Conservation (phyloP, 2,113 vertebrate genomes). For the Gasterosteus aculeatus region DNA sequence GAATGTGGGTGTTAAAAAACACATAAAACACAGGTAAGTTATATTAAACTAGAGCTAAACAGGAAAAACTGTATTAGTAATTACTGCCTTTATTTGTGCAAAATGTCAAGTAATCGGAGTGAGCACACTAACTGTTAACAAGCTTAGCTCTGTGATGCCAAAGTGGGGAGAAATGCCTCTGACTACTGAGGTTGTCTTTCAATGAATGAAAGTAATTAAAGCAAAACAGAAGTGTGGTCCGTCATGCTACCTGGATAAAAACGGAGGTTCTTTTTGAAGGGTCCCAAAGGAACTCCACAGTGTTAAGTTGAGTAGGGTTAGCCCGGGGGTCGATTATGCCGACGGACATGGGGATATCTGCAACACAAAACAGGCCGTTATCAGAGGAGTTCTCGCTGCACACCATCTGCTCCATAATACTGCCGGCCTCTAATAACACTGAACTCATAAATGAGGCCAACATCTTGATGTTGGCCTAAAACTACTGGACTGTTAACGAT, state of each 20-base stretch:
- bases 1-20: neutral
- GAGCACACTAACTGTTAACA: slow-evolving; percentile 16
- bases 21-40: neutral
- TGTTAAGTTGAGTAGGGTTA: slow-evolving; percentile 97
- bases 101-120: slow-evolving; percentile 4
- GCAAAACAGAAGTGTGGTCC: neutral
- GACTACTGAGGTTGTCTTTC: neutral
- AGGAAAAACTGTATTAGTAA: slow-evolving; percentile 14
- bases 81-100: slow-evolving; percentile 3
- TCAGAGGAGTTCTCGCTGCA: slow-evolving; percentile 26
- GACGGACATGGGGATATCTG: slow-evolving; percentile 98
- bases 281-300: slow-evolving; percentile 98
- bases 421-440: neutral
- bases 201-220: slow-evolving; percentile 17
- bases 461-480: neutral
- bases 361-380: slow-evolving; percentile 56
- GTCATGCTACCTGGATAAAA: slow-evolving; percentile 92
- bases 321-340: slow-evolving; percentile 96
- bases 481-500: slow-evolving; percentile 1
- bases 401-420: slow-evolving; percentile 3
- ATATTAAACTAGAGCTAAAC: slow-evolving; percentile 6
- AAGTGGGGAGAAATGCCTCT: neutral
- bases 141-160: slow-evolving; percentile 6
- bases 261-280: slow-evolving; percentile 95
- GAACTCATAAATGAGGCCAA: neutral